Evolutionary conservation across 2,113 vertebrate genomes (phyloP), one percentile per base, ranked within the genome.

Genomic region (Nipponia nippon): DNA sequence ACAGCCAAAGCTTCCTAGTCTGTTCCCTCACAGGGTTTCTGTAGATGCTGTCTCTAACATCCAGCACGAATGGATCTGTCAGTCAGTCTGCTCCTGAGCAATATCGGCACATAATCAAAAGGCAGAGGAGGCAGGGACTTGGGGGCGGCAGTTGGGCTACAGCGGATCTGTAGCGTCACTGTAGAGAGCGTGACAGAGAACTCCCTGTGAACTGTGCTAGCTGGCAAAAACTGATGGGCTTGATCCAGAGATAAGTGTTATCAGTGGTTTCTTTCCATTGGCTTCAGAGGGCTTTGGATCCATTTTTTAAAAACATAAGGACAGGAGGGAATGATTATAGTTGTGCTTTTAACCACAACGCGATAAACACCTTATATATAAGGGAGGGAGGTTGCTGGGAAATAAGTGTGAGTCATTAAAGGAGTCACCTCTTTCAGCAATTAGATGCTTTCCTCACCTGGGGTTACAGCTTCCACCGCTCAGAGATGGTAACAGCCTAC

Each of bases 351-450:
- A 47, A 72, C 29, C 7, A 59, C 42, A 13, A 7, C 16, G 12
- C 4, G 6, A 32, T 58, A 85, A 93, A 36, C 36, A 71, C 0
- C 0, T 53, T 50, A 25, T 25, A 8, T 67, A 1, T 40, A 36
- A 95, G 66, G 52, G 69, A 91, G 69, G 23, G n/a, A 81, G 47
- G 30, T 15, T 67, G 56, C 69, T 93, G 77, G 56, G 30, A 47
- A 65, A 2, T 50, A 30, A 32, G 18, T 13, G 16, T 44, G 36
- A 79, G 36, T 79, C 38, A 15, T 69, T 72, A 56, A 61, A 61
- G 56, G 52, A 70, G 62, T 62, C 82, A 38, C 46, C 36, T 89
- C 65, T 87, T 38, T 20, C 40, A 58, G 62, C 78, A 83, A 0
- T n/a, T n/a, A n/a, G 53, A 58, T 38, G 15, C 16, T 77, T 91